Percentiles rank a stretch among this genome's conserved stretches.
Conservation (phyloP, 2,888 invertebrate species). For the Siphlonurus alternatus region DNA sequence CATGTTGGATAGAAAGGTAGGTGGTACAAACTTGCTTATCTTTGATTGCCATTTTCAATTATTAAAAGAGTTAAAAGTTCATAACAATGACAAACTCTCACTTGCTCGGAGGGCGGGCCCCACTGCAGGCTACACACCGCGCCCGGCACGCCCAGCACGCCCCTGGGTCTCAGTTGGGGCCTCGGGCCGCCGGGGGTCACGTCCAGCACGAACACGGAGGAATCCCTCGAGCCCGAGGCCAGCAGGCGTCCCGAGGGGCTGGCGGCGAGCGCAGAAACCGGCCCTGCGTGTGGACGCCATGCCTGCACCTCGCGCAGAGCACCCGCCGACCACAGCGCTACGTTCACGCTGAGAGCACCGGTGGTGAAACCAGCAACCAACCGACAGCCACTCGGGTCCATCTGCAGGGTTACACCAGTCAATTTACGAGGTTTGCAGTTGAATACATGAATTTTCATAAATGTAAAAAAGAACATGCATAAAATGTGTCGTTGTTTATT, state of each 20-base stretch:
- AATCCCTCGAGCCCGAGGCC: not conserved
- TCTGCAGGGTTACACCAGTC: not conserved
- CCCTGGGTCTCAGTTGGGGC: not conserved
- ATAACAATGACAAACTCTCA: not conserved
- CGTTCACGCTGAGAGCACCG: not conserved
- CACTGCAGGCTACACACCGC: not conserved
- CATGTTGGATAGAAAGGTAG: too few relatives aligned
- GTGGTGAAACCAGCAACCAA: not conserved
- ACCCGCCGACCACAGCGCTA: not conserved
- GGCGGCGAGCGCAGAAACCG: not conserved
- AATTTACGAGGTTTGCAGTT: not conserved
- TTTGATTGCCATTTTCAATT: too few relatives aligned
- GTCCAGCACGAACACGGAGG: not conserved
- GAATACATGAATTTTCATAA: not conserved
- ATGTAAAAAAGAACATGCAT: too few relatives aligned
- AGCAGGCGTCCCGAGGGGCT: not conserved
- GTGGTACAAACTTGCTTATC: too few relatives aligned
- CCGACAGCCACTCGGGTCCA: not conserved
- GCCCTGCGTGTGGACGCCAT: not conserved
- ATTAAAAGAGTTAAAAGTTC: too few relatives aligned
- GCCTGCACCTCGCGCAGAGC: not conserved
- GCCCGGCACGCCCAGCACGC: not conserved
- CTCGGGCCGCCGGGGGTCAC: not conserved
- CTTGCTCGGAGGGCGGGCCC: not conserved
- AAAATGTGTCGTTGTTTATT: too few relatives aligned